Evolutionary conservation across 1,140 invertebrate species (phyloP).

Genomic region (Oryctes rhinoceros): DNA sequence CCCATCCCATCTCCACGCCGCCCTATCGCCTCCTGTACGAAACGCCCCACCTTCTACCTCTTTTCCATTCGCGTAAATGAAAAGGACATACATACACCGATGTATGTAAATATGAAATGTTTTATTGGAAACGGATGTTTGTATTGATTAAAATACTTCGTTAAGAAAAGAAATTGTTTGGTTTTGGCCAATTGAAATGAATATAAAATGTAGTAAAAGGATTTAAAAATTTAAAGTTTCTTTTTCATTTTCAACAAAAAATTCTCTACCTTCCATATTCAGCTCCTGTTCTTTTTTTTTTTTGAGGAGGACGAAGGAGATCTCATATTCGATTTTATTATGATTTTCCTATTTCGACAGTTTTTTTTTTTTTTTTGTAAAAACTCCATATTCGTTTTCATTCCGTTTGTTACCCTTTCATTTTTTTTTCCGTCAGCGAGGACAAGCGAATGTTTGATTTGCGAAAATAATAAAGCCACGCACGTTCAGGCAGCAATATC

Average conservation of each 20-base stretch:
- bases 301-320: neutral
- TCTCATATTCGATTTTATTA: neutral
- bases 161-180: too few relatives aligned
- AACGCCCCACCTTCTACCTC: neutral
- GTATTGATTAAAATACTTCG: neutral
- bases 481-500: slow-evolving; percentile 20
- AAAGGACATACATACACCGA: neutral
- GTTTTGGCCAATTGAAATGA: too few relatives aligned
- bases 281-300: neutral
- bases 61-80: neutral
- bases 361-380: too few relatives aligned
- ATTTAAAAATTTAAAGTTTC: too few relatives aligned
- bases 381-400: neutral
- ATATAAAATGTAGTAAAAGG: too few relatives aligned
- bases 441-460: slow-evolving; percentile 11
- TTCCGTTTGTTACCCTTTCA: neutral
- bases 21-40: neutral
- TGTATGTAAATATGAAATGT: neutral
- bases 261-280: too few relatives aligned
- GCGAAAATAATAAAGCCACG: slow-evolving; percentile 35
- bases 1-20: neutral
- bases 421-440: slow-evolving; percentile 17
- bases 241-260: too few relatives aligned
- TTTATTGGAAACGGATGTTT: neutral
- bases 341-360: too few relatives aligned